Conservation (phyloP, 2,113 vertebrate species). For the Bungarus multicinctus region DNA sequence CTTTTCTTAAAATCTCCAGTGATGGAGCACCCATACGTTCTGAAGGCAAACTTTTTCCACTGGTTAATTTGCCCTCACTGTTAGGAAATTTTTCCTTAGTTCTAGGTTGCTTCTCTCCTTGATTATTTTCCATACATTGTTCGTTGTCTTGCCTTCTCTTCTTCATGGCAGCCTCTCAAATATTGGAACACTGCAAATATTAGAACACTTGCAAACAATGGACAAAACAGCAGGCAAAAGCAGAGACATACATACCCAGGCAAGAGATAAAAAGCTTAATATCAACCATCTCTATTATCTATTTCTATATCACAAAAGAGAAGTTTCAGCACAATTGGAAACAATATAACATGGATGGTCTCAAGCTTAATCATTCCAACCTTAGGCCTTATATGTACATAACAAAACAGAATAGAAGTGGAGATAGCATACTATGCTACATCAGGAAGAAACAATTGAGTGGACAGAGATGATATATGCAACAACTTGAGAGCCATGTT, state of each 20-base stretch:
- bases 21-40: neutral
- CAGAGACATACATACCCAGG: neutral
- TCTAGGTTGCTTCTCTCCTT: neutral
- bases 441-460: neutral
- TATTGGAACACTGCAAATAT: neutral
- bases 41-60: neutral
- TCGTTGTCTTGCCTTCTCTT: neutral
- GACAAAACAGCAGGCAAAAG: neutral
- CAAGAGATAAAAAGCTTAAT: neutral
- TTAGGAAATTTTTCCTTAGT: neutral
- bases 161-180: neutral
- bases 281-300: neutral
- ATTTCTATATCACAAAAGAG: neutral
- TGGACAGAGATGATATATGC: neutral
- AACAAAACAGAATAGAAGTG: neutral
- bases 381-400: neutral
- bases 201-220: neutral
- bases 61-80: neutral
- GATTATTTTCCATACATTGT: neutral
- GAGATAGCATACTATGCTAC: neutral
- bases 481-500: neutral
- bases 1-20: neutral
- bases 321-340: neutral
- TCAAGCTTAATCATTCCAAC: neutral
- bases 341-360: neutral